These are phyloP conservation scores for Schizopygopsis pylzovi DNA, from an alignment of 2,797 vertebrate species.

Conservation along the genomic window DNA sequence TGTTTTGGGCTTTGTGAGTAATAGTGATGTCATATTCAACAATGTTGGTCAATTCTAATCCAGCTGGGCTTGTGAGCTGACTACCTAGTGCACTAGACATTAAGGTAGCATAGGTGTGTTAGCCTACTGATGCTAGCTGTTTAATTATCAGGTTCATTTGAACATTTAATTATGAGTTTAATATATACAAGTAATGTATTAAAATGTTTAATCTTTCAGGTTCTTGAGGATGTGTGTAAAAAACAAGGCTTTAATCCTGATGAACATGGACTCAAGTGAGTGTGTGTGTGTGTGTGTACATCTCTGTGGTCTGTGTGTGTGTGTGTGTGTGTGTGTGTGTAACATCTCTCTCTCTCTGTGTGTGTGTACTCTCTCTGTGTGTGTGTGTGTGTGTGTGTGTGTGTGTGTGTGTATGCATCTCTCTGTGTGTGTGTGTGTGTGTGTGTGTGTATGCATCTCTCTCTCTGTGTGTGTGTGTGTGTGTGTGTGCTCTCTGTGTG, in stretches of 20 bases:
- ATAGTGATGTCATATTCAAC: too few species aligned
- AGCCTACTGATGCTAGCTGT: background rate
- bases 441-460: too few species aligned
- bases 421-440: too few species aligned
- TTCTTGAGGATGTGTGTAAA: constrained; percentile 92
- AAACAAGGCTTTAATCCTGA: constrained; percentile 87
- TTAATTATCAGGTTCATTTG: background rate
- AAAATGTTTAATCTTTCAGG: constrained; percentile 70
- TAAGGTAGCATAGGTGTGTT: background rate
- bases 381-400: too few species aligned
- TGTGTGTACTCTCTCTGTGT: too few species aligned
- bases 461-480: too few species aligned
- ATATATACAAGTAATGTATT: background rate
- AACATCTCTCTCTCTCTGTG: too few species aligned
- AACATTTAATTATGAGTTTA: too few species aligned
- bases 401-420: too few species aligned
- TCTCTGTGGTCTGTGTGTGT: too few species aligned
- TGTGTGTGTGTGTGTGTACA: constrained; percentile 45
- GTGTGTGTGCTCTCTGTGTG: too few species aligned
- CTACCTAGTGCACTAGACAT: background rate
- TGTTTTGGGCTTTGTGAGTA: background rate
- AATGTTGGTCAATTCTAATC: background rate
- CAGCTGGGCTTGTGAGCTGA: background rate
- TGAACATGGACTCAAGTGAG: constrained; percentile 91
- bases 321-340: too few species aligned